Evolutionary conservation across 1,140 invertebrate species (phyloP).

Genomic region (Drosophila eugracilis): DNA sequence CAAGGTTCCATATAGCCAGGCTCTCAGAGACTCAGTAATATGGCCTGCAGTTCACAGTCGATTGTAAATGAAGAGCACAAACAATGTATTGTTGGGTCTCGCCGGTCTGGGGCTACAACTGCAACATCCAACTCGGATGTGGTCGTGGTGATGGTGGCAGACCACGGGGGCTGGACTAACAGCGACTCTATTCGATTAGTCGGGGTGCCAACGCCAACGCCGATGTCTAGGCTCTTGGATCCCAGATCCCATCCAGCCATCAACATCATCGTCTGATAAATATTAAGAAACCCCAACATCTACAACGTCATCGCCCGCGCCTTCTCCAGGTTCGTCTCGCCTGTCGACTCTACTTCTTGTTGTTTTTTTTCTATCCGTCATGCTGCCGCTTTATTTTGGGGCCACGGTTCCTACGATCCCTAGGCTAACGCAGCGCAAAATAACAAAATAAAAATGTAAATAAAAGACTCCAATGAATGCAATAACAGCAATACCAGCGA

Average conservation of each 20-base stretch:
- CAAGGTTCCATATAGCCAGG: conserved; percentile 55
- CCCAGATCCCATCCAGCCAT: conserved; percentile 10
- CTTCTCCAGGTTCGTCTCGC: conserved; percentile 17
- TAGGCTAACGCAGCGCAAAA: conserved; percentile 36
- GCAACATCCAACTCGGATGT: conserved; percentile 18
- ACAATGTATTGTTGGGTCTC: conserved; percentile 52
- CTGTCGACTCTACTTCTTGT: conserved; percentile 33
- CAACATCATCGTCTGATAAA: conserved; percentile 66
- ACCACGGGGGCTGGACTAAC: conserved; percentile 56
- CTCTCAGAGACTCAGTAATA: conserved; percentile 6
- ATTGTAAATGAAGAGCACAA: conserved; percentile 75
- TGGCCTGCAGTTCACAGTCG: conserved; percentile 61
- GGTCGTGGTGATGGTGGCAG: conserved; percentile 1
- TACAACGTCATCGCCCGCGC: conserved; percentile 69
- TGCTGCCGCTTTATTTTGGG: conserved; percentile 57
- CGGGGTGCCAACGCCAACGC: conserved; percentile 71
- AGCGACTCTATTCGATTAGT: conserved; percentile 73
- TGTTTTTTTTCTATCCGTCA: conserved; percentile 50
- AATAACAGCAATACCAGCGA: conserved; percentile 68
- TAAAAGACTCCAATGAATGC: conserved; percentile 75
- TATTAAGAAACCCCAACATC: conserved; percentile 73
- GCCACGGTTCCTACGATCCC: conserved; percentile 43
- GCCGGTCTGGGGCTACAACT: no score
- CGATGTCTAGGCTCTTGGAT: conserved; percentile 8
- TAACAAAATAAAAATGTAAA: conserved; percentile 71